Conservation (phyloP, 2,113 vertebrate genomes). For the Atractosteus spatula region DNA sequence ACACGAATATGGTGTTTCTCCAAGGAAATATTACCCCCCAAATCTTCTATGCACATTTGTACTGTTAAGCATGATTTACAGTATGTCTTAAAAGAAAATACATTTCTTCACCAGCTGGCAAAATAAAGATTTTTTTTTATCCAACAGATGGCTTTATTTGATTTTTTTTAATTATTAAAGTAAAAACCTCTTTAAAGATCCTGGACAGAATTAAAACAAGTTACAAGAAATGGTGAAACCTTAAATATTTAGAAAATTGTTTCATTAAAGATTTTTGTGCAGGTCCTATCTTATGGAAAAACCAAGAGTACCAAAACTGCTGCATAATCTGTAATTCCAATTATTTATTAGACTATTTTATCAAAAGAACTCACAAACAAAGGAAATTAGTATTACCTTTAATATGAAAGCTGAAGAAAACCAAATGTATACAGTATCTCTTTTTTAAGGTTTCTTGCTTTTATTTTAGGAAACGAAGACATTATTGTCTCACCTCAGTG, state of each 20-base stretch:
- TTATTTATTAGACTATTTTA: no score
- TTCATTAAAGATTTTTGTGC: background rate
- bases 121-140: constrained; percentile 14
- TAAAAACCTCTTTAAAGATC: background rate
- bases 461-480: no score
- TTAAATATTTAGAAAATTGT: background rate
- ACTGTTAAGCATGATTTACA: constrained; percentile 37
- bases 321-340: no score
- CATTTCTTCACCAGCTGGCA: constrained; percentile 41
- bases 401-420: no score
- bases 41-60: constrained; percentile 19
- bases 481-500: no score
- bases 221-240: background rate
- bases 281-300: background rate
- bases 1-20: background rate
- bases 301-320: background rate
- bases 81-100: constrained; percentile 25
- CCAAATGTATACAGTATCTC: no score
- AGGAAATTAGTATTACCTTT: no score
- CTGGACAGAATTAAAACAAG: background rate
- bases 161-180: constrained; percentile 7
- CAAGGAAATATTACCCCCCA: background rate
- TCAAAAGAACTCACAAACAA: no score
- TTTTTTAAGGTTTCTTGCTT: no score
- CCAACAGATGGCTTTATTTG: background rate